phyloP scores from a whole-genome alignment of 2,113 vertebrate genomes.

The Dipodomys ordii region DNA sequence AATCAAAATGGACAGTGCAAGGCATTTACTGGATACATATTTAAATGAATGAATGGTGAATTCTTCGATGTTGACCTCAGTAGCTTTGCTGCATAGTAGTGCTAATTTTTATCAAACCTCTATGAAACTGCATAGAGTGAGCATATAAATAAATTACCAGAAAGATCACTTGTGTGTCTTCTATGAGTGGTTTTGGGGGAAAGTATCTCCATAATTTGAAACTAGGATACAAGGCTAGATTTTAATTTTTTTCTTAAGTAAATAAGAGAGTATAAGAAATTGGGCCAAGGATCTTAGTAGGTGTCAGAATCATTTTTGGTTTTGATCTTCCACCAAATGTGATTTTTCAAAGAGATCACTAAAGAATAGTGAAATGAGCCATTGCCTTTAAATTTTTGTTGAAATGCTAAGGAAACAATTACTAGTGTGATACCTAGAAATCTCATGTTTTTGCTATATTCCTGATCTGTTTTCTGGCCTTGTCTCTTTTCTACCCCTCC shows the following conservation, averaged over 20 bases:
- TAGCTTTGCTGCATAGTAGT: not conserved
- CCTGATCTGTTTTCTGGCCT: not conserved
- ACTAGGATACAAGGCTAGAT: not conserved
- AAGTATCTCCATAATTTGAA: not conserved
- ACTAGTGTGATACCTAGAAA: not conserved
- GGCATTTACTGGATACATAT: not conserved
- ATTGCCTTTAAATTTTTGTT: constrained; percentile 42
- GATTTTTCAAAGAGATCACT: constrained; percentile 4
- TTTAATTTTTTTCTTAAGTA: not conserved
- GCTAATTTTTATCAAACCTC: not conserved
- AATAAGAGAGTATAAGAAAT: not conserved
- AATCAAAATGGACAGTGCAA: not conserved
- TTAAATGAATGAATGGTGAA: constrained; percentile 32
- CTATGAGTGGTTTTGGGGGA: not conserved
- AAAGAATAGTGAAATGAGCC: not conserved
- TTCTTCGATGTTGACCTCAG: not conserved
- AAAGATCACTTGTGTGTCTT: not conserved
- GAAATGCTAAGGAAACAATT: constrained; percentile 30
- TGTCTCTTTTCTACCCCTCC: not conserved
- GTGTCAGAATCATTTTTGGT: not conserved
- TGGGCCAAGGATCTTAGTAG: not conserved
- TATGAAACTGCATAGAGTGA: not conserved
- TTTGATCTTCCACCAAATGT: not conserved
- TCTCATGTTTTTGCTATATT: not conserved
- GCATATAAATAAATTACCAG: not conserved